Base-by-base conservation (phyloP, 2,797 vertebrate genomes). In the Oryzias dopingdopingensis region DNA sequence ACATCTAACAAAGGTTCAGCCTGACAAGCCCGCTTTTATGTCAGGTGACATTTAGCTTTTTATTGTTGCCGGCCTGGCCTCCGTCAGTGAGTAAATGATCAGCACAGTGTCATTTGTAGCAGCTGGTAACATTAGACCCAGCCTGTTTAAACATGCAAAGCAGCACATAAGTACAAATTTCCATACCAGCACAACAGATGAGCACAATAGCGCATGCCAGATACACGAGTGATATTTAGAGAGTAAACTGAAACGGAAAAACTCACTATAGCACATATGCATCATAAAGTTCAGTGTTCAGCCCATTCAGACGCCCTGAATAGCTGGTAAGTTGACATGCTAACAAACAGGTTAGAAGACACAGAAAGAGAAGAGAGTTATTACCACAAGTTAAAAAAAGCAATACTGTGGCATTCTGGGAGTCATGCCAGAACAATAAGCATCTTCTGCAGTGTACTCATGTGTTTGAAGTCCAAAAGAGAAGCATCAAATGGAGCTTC, bases 171-270 rank as follows among this genome's bases (percentile, higher is more conserved):
- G 77, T 67, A 3, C 62, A 74, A 66, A 80, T 90, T 87, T 87
- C 77, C 86, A 88, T 86, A 80, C 62, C 42, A 23, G 65, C 76
- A 76, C 56, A 77, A 81, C 80, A 74, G 65, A 67, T 20, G 2
- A 58, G 82, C 74, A 87, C 80, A 87, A 82, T 76, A 46, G 78
- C 70, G 24, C 55, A 63, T 58, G 5, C 32, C 66, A 81, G 86
- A 90, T 90, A 90, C 86, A 85, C 54, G 45, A 67, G 67, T 90
- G 86, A 89, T 91, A 90, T 89, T 88, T 86, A 77, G 72, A 66
- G 55, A 78, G 68, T 81, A 61, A 75, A 81, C 65, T 67, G 22
- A 59, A 62, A 57, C 70, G 76, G 80, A 87, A 89, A 88, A 90
- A 86, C 85, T 89, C 84, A 86, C 84, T 87, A 77, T 81, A 53